A percentile compares a stretch with the other conserved stretches of the same genome.
Evolutionary conservation across 2,113 vertebrate genomes (phyloP).

Genomic region (Cyprinodon variegatus): DNA sequence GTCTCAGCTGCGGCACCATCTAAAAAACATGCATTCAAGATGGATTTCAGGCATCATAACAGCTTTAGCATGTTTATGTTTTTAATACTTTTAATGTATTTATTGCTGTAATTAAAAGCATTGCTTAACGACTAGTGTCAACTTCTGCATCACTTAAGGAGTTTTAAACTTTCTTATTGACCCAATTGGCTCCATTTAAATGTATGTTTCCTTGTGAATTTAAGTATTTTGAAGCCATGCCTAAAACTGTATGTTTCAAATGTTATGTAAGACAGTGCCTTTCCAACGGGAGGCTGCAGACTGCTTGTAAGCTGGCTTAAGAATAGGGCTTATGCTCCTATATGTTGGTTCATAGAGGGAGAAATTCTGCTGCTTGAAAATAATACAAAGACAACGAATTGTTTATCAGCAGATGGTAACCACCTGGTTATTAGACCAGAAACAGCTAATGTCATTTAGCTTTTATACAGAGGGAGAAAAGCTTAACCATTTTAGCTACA

Average conservation of each 20-base stretch:
- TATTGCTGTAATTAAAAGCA: neutral
- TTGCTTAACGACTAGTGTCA: no score
- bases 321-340: neutral
- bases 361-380: neutral
- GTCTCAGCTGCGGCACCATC: slow-evolving; percentile 26
- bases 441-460: neutral
- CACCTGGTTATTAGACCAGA: no score
- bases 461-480: neutral
- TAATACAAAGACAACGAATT: neutral
- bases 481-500: no score
- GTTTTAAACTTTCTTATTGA: neutral
- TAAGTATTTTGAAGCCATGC: no score
- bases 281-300: neutral
- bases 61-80: neutral
- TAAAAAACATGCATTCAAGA: slow-evolving; percentile 8
- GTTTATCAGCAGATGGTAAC: neutral
- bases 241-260: no score
- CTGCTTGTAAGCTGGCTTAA: neutral
- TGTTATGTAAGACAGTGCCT: no score
- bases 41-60: slow-evolving; percentile 3
- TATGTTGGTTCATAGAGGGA: neutral
- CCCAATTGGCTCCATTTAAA: neutral
- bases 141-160: no score
- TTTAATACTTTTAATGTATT: neutral
- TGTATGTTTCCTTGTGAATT: no score